Base-by-base conservation (phyloP, 2,888 invertebrate species). In the Corbicula japonica region DNA sequence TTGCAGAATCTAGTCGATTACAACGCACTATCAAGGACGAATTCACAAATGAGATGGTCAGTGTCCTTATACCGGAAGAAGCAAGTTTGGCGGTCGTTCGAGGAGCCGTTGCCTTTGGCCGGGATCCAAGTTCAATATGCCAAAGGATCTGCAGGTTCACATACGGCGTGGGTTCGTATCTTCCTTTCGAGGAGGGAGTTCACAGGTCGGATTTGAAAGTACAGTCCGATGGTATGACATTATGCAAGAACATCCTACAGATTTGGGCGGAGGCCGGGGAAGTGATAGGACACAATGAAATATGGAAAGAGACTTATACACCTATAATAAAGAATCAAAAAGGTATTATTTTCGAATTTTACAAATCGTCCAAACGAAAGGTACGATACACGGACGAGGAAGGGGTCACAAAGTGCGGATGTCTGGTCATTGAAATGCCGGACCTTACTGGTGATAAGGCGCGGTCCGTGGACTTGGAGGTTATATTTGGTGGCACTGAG, bases 281-380 rank as follows among this genome's bases (percentile, higher is more conserved):
- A 72, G 88, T 89, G 8, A 90, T 91, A 34, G 91, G 90, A n/a
- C 86, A 89, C 65, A 90, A 90, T 69, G 91, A 91, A 76, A 85
- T 90, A 30, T 91, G 91, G 91, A 86, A 88, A 32, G 91, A 91
- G 76, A 90, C 89, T 2, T 91, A 91, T 83, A 91, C 91, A 5
- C 91, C 91, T 2, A 91, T 91, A 28, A 91, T 91, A 56, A 89
- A 87, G 48, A 91, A 91, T 76, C 91, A 91, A 73, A 87, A 87
- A 63, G 91, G 91, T 6, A 91, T 91, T 30, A 91, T 91, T 48
- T 91, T 91, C 54, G 91, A 91, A 80, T 91, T 91, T 83, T 91
- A 89, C 76, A 88, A 90, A 32, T 89, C 88, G 1, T 70, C 81
- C 12, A 87, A 85, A 44, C 72, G 83, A 41, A 84, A 87, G 38